phyloP scores from a whole-genome alignment of 2,113 vertebrate species.

The Hyaena hyaena region DNA sequence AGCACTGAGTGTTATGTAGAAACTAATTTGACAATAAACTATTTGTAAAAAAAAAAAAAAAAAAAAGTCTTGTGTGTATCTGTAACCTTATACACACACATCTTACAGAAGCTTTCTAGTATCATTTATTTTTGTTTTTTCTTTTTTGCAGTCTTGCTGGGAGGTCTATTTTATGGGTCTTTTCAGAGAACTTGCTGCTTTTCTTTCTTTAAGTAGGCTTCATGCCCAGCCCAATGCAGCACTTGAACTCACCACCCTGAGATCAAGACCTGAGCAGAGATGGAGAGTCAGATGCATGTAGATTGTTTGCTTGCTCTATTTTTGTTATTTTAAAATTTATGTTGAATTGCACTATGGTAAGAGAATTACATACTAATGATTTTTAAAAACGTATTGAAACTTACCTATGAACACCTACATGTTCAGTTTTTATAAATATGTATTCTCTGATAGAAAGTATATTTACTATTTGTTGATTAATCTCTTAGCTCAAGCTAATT shows the following conservation, averaged over 20 bases:
- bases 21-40: no score
- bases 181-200: neutral
- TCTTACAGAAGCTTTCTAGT: neutral
- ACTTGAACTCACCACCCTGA: no score
- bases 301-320: neutral
- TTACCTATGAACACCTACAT: neutral
- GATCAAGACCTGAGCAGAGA: no score
- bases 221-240: no score
- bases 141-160: neutral
- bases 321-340: constrained; percentile 16
- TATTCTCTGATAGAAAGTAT: neutral
- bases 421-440: neutral
- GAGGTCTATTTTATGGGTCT: constrained; percentile 1
- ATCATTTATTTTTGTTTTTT: constrained; percentile 9
- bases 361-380: neutral
- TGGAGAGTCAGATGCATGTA: neutral
- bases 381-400: neutral
- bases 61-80: neutral
- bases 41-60: no score
- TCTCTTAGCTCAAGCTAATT: neutral
- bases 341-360: neutral
- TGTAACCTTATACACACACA: neutral
- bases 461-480: constrained; percentile 17
- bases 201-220: no score
- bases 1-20: no score